A percentile compares a stretch with the other conserved stretches of the same genome.
These are phyloP conservation scores for Formica aserva DNA, from an alignment of 2,888 invertebrate species.

Conservation along the genomic window DNA sequence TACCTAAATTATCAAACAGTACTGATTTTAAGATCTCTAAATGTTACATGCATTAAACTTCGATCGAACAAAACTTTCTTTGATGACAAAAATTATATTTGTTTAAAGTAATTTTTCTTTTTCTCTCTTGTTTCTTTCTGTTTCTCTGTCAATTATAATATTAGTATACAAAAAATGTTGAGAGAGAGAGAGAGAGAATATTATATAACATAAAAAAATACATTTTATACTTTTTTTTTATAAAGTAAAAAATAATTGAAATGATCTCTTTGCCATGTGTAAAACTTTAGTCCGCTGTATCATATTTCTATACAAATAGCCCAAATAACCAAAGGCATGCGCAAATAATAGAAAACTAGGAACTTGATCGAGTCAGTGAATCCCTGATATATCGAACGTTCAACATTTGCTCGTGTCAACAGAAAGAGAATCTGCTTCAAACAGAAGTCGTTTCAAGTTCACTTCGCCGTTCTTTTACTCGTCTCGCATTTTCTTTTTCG, in stretches of 20 bases:
- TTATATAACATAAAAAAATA: not conserved
- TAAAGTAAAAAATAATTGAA: slow-evolving; percentile 46
- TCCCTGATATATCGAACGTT: slow-evolving; percentile 56
- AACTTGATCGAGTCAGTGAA: slow-evolving; percentile 48
- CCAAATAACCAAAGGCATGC: slow-evolving; percentile 42
- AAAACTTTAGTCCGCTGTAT: slow-evolving; percentile 21
- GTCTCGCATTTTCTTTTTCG: not conserved
- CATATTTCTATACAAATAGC: slow-evolving; percentile 1
- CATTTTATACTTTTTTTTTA: not conserved
- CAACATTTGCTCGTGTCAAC: slow-evolving; percentile 66
- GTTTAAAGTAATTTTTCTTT: not conserved
- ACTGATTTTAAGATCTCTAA: slow-evolving; percentile 13
- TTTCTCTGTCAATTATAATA: no score
- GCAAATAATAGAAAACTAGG: slow-evolving; percentile 52
- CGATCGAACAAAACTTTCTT: not conserved
- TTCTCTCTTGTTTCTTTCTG: no score
- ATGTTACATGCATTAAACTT: not conserved
- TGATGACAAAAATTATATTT: not conserved
- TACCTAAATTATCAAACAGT: slow-evolving; percentile 15
- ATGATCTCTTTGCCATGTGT: slow-evolving; percentile 49
- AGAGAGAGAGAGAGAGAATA: not conserved
- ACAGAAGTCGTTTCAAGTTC: slow-evolving; percentile 43
- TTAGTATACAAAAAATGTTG: not conserved
- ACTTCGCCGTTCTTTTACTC: slow-evolving; percentile 7
- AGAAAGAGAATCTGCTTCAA: slow-evolving; percentile 53